Evolutionary conservation across 2,888 invertebrate genomes (phyloP).

Genomic region (Ormyrus labotus): DNA sequence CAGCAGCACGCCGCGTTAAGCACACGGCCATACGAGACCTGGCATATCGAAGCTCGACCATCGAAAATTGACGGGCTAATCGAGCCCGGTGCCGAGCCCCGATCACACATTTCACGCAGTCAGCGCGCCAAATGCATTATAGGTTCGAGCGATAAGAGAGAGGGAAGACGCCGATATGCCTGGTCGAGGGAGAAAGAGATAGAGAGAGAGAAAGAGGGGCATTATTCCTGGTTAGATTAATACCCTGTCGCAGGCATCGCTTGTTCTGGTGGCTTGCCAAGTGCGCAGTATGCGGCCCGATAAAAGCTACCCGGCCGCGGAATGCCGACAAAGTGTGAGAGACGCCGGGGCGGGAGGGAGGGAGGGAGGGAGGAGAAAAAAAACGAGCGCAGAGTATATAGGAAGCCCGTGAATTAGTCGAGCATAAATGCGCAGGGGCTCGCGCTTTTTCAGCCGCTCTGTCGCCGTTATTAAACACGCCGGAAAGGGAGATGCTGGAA

Average conservation of each 20-base stretch:
- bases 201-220: slow-evolving; percentile 27
- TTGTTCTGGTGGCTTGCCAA: slow-evolving; percentile 68
- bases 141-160: not conserved
- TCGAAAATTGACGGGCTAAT: too few relatives aligned
- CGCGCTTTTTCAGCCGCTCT: not conserved
- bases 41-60: too few relatives aligned
- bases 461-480: not conserved
- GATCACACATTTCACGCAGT: too few relatives aligned
- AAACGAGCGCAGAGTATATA: too few relatives aligned
- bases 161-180: not conserved
- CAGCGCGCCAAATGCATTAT: too few relatives aligned
- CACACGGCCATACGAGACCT: too few relatives aligned
- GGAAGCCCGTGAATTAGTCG: slow-evolving; percentile 13
- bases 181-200: not conserved
- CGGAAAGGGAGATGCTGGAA: not conserved
- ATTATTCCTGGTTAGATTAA: slow-evolving; percentile 68
- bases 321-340: not conserved
- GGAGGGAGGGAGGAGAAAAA: not conserved
- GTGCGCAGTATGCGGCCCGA: slow-evolving; percentile 47
- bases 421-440: not conserved
- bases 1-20: too few relatives aligned
- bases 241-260: slow-evolving; percentile 66
- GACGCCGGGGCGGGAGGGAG: not conserved
- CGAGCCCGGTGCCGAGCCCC: too few relatives aligned
- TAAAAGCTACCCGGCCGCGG: not conserved